Base-by-base conservation (phyloP, 2,113 vertebrate species). In the Dasypus novemcinctus region DNA sequence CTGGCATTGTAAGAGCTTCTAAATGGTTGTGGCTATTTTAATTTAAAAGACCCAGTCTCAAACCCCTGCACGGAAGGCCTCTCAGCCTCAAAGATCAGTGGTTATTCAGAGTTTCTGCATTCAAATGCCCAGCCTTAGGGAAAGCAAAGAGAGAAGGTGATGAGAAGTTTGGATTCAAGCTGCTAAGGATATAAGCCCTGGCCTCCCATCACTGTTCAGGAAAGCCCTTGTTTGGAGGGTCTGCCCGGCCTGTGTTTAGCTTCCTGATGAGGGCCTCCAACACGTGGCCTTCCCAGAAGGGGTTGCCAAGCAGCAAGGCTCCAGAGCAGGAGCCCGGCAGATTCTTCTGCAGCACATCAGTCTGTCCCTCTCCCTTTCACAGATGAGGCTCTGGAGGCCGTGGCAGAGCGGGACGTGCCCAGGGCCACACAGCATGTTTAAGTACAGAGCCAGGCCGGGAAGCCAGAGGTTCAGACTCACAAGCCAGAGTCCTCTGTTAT, bases 251-350 rank as follows among this genome's bases (percentile, higher is more conserved):
- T 4, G 0, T 43, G 92, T 49, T 36, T 68, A 59, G 90, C 76
- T 92, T 96, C 61, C 54, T 71, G 49, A 3, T 52, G 92, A 95
- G 71, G 64, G 63, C 4, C 46, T 95, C 29, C 82, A 61, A 79
- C 6, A 5, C 4, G 49, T 25, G 38, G 61, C 46, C 27, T 54
- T 85, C 69, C 79, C 63, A 64, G 61, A 41, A 85, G n/a, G 82
- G 66, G 76, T 75, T 86, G 91, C 88, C 74, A 95, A 74, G 92
- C 87, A 94, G 90, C 80, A 1, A 31, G 46, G 6, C 33, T 91
- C 52, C 21, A 43, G 13, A 11, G 49, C 61, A 87, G 69, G 43
- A 71, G 63, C 31, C 61, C 25, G 71, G 18, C 29, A 31, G 72
- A 38, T 20, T 29, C 78, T 33, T 85, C 0, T 1, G 78, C 68